Evolutionary conservation across 1,140 invertebrate species (phyloP), one percentile per base, ranked within the genome.

Genomic region (Acromyrmex charruanus): DNA sequence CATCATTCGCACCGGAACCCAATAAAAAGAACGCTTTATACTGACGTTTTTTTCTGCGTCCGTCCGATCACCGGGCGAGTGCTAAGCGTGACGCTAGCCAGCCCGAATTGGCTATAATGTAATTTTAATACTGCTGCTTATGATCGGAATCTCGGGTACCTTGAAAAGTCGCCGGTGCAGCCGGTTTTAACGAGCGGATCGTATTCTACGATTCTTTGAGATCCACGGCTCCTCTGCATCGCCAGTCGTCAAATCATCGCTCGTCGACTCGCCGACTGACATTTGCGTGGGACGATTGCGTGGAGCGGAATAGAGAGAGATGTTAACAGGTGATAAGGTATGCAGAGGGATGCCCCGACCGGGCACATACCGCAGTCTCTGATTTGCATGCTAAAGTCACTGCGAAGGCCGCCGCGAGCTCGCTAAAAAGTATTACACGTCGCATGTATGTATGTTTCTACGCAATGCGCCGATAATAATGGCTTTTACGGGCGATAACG

Each of bases 281-380:
- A 88, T 88, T 85, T 31, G 65, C 87, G 86, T 51, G 28, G 75
- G 66, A 88, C 71, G 81, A 85, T 89, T 77, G 69, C 80, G 87
- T 68, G 35, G 49, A 49, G 6, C 35, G 31, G 51, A 39, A 71
- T 51, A 28, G 28, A 35, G 10, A 35, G 80, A 85, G 72, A 75
- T 82, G 25, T 77, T 85, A 77, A 53, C 82, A 61, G 59, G 59
- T 63, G 39, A 77, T 65, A 75, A 49, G 61, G 28, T 39, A 39
- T 55, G 39, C 31, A 25, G 55, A 65, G 59, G 82, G 74, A 66
- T 85, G 44, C 9, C 72, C 82, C 74, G 79, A 7, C 51, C 18
- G 16, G 55, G 31, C 28, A 44, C 39, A 51, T n/a, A 21, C 25
- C 66, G 39, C 28, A 18, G 21, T 55, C 59, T 44, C 31, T 79